Base-by-base conservation (phyloP, 2,888 invertebrate species). In the Lithodes maja region DNA sequence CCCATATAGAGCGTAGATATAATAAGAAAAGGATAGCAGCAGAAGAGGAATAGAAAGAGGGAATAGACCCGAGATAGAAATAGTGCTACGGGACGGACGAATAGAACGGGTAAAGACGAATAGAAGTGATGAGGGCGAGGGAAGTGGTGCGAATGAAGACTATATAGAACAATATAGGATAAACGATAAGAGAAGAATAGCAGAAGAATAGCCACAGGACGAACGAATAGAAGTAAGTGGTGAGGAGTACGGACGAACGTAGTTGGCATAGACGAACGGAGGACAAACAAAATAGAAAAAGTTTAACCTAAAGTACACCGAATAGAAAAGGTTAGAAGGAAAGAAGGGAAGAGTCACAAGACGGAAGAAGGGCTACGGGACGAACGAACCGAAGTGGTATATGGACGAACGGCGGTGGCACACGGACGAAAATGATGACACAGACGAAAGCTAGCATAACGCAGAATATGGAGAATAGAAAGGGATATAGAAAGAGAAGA, bases 361-460 rank as follows among this genome's bases (percentile, higher is more conserved):
- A 53, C 61, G 75, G 84, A 84, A 74, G 84, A 84, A 53, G 49
- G 2, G 77, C 0, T 5, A 33, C 17, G 75, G 77, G 9, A 55
- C 53, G 71, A 49, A 61, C 82, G 61, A 61, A 61, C 5, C 49
- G 75, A 33, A 33, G 33, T 33, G 33, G 33, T 33, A 33, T 33
- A 33, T n/a, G 1, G 49, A 75, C 49, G 75, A 33, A 75, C 49
- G 75, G n/a, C 5, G n/a, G n/a, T 5, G n/a, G 5, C 75, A 15
- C 12, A 75, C 17, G 49, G 75, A 75, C 49, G 75, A 33, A 33
- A 75, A 75, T 5, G 75, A 3, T 75, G 49, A 33, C 33, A 33
- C 33, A 33, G 33, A 33, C 33, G 33, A 33, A 33, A 33, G 33
- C 33, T 33, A 33, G 33, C 33, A 33, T 33, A 33, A 33, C 33